A percentile compares a stretch with the other conserved stretches of the same genome.
Evolutionary conservation across 2,797 vertebrate genomes (phyloP).

Genomic region (Ambastaia sidthimunki): DNA sequence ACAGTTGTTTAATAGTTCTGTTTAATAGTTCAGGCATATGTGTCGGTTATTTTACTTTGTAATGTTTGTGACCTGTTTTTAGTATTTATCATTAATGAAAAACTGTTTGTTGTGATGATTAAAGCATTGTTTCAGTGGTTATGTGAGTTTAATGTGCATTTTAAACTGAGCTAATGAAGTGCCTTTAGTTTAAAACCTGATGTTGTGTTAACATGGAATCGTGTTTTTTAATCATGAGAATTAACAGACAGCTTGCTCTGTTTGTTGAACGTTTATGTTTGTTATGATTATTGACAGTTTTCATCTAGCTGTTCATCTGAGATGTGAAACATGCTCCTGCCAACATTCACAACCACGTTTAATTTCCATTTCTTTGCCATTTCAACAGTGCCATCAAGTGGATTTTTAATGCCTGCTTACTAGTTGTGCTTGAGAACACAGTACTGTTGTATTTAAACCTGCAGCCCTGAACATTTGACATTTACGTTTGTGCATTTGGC

Average conservation of each 20-base stretch:
- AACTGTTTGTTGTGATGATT: not conserved
- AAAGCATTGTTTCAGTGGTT: not conserved
- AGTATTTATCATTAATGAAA: too few species aligned
- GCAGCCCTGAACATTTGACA: not conserved
- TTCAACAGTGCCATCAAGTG: constrained; percentile 57
- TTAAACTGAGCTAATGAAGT: not conserved
- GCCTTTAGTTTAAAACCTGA: not conserved
- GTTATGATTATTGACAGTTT: not conserved
- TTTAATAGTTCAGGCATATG: too few species aligned
- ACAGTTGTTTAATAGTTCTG: too few species aligned
- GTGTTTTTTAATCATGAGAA: not conserved
- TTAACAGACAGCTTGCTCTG: not conserved
- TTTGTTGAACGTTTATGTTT: not conserved
- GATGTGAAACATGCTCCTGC: not conserved
- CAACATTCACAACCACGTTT: not conserved
- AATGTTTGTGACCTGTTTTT: too few species aligned
- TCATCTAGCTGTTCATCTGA: constrained; percentile 3
- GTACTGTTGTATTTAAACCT: not conserved
- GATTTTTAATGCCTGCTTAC: not conserved
- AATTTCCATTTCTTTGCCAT: constrained; percentile 36
- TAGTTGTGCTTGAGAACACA: not conserved
- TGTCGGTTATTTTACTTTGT: too few species aligned
- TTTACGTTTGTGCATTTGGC: not conserved
- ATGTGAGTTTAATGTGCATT: not conserved
- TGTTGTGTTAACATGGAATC: not conserved